phyloP scores from a whole-genome alignment of 2,113 vertebrate species.

The Cheilinus undulatus region DNA sequence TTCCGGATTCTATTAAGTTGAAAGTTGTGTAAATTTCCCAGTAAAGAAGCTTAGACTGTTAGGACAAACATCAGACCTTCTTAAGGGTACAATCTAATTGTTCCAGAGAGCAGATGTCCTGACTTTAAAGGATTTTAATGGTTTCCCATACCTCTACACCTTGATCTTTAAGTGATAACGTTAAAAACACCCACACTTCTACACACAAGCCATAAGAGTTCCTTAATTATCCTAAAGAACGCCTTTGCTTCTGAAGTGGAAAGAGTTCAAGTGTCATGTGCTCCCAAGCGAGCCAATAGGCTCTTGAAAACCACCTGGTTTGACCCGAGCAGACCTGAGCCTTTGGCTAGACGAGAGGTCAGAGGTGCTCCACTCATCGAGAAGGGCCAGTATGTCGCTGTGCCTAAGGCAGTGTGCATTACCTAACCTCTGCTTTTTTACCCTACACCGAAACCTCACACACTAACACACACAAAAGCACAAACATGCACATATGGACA shows the following conservation, averaged over 20 bases:
- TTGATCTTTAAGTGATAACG: no score
- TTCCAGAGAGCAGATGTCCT: constrained; percentile 32
- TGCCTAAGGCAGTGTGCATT: constrained; percentile 60
- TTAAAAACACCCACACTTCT: not conserved
- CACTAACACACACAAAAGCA: constrained; percentile 24
- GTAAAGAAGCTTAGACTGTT: constrained; percentile 19
- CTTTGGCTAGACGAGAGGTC: constrained; percentile 72
- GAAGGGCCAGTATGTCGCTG: constrained; percentile 60
- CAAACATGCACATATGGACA: constrained; percentile 50
- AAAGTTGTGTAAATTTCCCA: not conserved
- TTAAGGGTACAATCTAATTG: constrained; percentile 28
- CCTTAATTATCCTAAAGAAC: constrained; percentile 53
- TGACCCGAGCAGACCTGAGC: constrained; percentile 67
- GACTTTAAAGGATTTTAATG: constrained; percentile 5
- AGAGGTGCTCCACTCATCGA: constrained; percentile 71
- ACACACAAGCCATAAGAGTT: constrained; percentile 16
- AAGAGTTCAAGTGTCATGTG: constrained; percentile 71
- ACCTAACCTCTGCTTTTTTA: constrained; percentile 68
- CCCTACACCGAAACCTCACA: constrained; percentile 14
- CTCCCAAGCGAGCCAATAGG: constrained; percentile 40
- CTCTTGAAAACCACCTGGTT: constrained; percentile 71
- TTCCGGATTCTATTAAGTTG: not conserved
- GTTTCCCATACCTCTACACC: constrained; percentile 19
- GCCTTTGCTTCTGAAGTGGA: constrained; percentile 38
- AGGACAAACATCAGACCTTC: constrained; percentile 16